Conservation (phyloP, 23 tunicate species). For the Botrylloides violaceus region DNA sequence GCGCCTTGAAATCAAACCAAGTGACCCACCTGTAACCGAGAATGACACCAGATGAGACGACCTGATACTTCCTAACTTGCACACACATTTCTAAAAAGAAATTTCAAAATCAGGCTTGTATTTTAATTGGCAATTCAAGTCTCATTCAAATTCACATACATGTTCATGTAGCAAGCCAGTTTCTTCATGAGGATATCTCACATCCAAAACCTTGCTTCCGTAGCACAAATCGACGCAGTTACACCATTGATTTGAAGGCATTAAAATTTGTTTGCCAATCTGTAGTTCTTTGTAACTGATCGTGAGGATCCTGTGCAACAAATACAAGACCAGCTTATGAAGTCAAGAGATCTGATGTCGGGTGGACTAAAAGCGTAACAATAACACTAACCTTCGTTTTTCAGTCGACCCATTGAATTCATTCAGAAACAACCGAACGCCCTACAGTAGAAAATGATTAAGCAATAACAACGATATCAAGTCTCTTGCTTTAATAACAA, state of each 20-base stretch:
- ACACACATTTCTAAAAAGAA: too few species aligned
- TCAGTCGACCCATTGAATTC: background rate
- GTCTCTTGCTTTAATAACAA: background rate
- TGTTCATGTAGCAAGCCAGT: background rate
- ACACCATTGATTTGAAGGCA: slow-evolving; percentile 2
- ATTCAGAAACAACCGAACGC: background rate
- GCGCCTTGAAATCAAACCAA: too few species aligned
- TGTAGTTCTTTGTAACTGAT: background rate
- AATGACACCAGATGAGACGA: too few species aligned
- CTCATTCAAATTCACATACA: too few species aligned
- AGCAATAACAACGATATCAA: background rate
- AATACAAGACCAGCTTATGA: too few species aligned
- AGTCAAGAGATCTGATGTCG: too few species aligned
- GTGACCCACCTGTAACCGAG: too few species aligned
- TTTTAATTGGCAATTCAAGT: too few species aligned
- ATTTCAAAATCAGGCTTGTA: too few species aligned
- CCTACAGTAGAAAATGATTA: background rate
- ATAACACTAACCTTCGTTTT: background rate
- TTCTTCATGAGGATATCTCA: slow-evolving; percentile 3
- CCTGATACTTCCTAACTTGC: too few species aligned
- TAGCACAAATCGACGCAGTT: slow-evolving; percentile 16
- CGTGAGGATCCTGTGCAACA: background rate
- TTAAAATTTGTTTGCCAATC: background rate
- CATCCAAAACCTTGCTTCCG: slow-evolving; percentile 1
- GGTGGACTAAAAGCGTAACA: too few species aligned